Evolutionary conservation across 2,113 vertebrate species (phyloP).

Genomic region (Salvator merianae): DNA sequence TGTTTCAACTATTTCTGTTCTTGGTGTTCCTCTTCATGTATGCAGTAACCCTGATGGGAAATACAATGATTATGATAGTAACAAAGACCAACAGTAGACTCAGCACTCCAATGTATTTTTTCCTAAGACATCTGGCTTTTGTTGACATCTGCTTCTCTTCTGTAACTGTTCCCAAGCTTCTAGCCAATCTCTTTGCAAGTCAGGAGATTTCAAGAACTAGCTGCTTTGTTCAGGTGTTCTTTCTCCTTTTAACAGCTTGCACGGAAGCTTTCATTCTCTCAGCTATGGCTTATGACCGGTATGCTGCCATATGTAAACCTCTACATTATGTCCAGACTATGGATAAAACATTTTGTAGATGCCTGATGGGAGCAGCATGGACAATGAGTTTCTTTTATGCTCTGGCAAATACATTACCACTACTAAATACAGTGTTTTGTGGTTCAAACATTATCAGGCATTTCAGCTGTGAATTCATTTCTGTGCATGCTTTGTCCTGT

Average conservation of each 20-base stretch:
- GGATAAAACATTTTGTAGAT: slow-evolving; percentile 32
- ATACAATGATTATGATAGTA: slow-evolving; percentile 21
- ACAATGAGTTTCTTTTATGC: slow-evolving; percentile 34
- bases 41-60: slow-evolving; percentile 26
- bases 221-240: slow-evolving; percentile 31
- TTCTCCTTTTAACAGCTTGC: neutral
- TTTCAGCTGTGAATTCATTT: slow-evolving; percentile 63
- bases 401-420: slow-evolving; percentile 45
- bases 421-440: slow-evolving; percentile 51
- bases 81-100: slow-evolving; percentile 9
- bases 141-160: slow-evolving; percentile 34
- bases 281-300: slow-evolving; percentile 45
- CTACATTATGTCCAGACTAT: slow-evolving; percentile 47
- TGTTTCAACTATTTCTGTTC: neutral
- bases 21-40: slow-evolving; percentile 13
- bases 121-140: slow-evolving; percentile 22
- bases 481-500: slow-evolving; percentile 56
- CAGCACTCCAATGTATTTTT: slow-evolving; percentile 36
- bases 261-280: slow-evolving; percentile 48
- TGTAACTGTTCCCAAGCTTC: slow-evolving; percentile 32
- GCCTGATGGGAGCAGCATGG: slow-evolving; percentile 34
- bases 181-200: neutral
- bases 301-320: slow-evolving; percentile 43
- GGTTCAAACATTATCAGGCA: slow-evolving; percentile 36
- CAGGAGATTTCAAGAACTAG: slow-evolving; percentile 21